phyloP scores from a whole-genome alignment of 1,140 invertebrate genomes.

The Agraylea sexmaculata region DNA sequence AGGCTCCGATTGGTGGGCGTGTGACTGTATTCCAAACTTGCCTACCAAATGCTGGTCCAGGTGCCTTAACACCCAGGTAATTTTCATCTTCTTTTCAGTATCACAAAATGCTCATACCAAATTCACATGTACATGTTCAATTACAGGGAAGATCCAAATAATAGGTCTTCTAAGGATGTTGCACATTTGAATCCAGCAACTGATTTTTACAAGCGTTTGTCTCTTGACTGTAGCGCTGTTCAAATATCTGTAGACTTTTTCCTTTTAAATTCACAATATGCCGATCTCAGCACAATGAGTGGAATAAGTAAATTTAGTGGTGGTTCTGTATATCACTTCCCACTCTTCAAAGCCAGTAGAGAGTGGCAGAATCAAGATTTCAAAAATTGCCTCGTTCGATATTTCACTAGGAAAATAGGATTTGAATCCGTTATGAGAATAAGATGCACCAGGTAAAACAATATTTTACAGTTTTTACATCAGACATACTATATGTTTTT shows the following conservation, averaged over 20 bases:
- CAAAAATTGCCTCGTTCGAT: constrained; percentile 69
- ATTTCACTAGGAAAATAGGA: constrained; percentile 93
- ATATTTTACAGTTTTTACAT: neutral
- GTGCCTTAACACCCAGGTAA: constrained; percentile 61
- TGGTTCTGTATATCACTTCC: constrained; percentile 88
- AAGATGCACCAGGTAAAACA: constrained; percentile 68
- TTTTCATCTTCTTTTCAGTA: neutral
- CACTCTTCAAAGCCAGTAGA: constrained; percentile 70
- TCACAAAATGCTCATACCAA: too few relatives aligned
- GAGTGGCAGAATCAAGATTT: constrained; percentile 61
- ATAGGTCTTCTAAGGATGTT: constrained; percentile 66
- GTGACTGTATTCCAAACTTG: constrained; percentile 89
- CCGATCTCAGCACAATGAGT: constrained; percentile 86
- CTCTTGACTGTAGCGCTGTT: constrained; percentile 90
- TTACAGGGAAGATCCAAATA: constrained; percentile 73
- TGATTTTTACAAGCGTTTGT: constrained; percentile 96
- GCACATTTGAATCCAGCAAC: constrained; percentile 84
- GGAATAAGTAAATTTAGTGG: constrained; percentile 93
- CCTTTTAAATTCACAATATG: constrained; percentile 83
- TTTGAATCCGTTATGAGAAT: constrained; percentile 99
- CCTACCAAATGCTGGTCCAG: constrained; percentile 84
- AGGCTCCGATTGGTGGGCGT: constrained; percentile 85
- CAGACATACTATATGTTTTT: neutral
- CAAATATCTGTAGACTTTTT: constrained; percentile 96
- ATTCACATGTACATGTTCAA: constrained; percentile 1